Base-by-base conservation (phyloP, 2,113 vertebrate species). In the Apaloderma vittatum region DNA sequence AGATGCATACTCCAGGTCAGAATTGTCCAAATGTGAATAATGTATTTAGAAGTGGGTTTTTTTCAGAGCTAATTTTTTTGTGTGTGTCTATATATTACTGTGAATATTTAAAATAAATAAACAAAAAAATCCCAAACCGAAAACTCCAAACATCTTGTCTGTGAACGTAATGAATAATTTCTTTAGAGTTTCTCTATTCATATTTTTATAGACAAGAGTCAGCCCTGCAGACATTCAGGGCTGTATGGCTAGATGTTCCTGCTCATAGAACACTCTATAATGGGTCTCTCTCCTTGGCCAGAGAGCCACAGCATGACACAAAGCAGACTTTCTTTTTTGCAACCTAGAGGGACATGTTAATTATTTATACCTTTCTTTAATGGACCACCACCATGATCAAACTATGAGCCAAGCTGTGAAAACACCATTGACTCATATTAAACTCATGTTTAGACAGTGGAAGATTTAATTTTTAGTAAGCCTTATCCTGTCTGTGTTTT, bases 381-480 rank as follows among this genome's bases (percentile, higher is more conserved):
- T 73, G 57, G 93, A 94, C 95, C 79, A 93, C 95, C 93, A 95
- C 59, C 80, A 83, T 4, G 27, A 63, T 36, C 80, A 84, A 94
- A 11, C 63, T 81, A 63, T 51, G 84, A 95, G 88, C 88, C 81
- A 96, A 96, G 74, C 94, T 93, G 80, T 96, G 86, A 96, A 97
- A 97, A 97, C 86, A 96, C 45, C 52, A 58, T 11, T 43, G 45
- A 52, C 84, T 96, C 90, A 90, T 43, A 68, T 81, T 85, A 91
- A 97, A 81, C 51, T 91, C 82, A 32, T 84, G 88, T 93, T 96
- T 95, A 92, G 90, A 93, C 43, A 81, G 94, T 71, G 65, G 65
- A 96, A 92, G 92, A 95, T 81, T 72, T 90, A 95, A 84, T 93
- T 97, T 95, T 97, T 95, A 97, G 88, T 96, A 94, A 91, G 51